Base-by-base conservation (phyloP, 2,113 vertebrate genomes). In the Uria aalge region DNA sequence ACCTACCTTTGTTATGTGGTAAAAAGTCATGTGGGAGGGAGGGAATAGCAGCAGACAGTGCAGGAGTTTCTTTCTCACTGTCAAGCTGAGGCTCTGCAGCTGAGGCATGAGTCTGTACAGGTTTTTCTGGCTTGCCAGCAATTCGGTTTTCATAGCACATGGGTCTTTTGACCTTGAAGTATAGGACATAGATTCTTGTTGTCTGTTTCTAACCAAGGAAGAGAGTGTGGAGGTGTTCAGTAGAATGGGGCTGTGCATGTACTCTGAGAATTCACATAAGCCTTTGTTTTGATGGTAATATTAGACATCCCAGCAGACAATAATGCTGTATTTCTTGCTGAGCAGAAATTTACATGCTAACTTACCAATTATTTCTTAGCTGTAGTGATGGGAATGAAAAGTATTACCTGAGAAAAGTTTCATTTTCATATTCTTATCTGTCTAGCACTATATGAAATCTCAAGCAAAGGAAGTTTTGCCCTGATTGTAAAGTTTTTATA, bases 11-110 rank as follows among this genome's bases (percentile, higher is more conserved):
- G 8, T 18, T 18, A n/a, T 2, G 4, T 2, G 4, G 32, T 72
- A 52, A 73, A 32, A 60, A 64, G 53, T 21, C 8, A 4, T 4
- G 5, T 59, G 36, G 23, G 27, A 52, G 36, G 48, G 71, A 63
- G 53, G 16, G 7, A 19, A 3, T 9, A 34, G 68, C 57, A 34
- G 8, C 7, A 34, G 43, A 7, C 23, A 22, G 5, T 0, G 0
- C 21, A 23, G 32, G 45, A 85, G 18, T 82, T 78, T 52, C 11
- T 76, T 41, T 63, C 13, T 34, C 38, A 2, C 56, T 19, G 6
- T 52, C 36, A 40, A n/a, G 34, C 21, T 64, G 60, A 76, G 66
- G 5, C 68, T 60, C 40, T 78, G 73, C 59, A 69, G 53, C 59
- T 56, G 27, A 68, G 34, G 40, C 24, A 8, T 30, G 55, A 56